These are phyloP conservation scores for Drosophila pegasa DNA, from an alignment of 2,888 invertebrate species.

Conservation along the genomic window DNA sequence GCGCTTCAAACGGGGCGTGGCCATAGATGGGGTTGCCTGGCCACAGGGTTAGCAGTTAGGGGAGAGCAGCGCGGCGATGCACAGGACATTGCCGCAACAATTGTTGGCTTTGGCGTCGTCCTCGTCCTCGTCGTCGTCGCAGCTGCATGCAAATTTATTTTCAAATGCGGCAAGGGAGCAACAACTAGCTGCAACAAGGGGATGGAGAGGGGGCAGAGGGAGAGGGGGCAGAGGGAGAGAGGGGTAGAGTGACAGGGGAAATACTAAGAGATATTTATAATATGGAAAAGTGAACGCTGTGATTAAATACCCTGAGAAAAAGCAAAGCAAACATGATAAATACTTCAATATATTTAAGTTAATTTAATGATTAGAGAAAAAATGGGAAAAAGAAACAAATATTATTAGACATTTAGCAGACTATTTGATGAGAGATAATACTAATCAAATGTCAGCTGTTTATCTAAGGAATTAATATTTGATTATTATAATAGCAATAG, in stretches of 20 bases:
- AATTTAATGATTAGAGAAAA: background rate
- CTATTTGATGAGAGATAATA: too few species aligned
- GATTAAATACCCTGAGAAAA: constrained; percentile 5
- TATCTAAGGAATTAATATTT: too few species aligned
- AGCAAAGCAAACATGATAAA: too few species aligned
- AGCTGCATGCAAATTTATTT: constrained; percentile 76
- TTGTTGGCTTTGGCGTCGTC: constrained; percentile 64
- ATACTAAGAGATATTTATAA: constrained; percentile 2
- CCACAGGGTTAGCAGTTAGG: constrained; percentile 9
- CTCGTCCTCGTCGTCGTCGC: constrained; percentile 29
- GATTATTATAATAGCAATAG: too few species aligned
- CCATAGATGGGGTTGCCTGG: background rate
- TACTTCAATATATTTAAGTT: background rate
- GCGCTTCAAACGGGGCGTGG: constrained; percentile 4
- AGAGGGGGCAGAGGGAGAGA: background rate
- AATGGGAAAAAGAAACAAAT: too few species aligned
- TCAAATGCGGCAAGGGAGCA: constrained; percentile 65
- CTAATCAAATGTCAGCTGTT: too few species aligned
- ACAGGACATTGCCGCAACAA: constrained; percentile 77
- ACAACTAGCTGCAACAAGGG: constrained; percentile 18
- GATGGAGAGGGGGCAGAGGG: background rate
- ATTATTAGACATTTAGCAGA: too few species aligned
- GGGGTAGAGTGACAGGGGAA: constrained; percentile 1
- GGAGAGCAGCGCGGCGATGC: background rate
- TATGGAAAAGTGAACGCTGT: constrained; percentile 1